A percentile compares a stretch with the other conserved stretches of the same genome.
Evolutionary conservation across 2,888 invertebrate genomes (phyloP).

Genomic region (Oxycera nigricornis): DNA sequence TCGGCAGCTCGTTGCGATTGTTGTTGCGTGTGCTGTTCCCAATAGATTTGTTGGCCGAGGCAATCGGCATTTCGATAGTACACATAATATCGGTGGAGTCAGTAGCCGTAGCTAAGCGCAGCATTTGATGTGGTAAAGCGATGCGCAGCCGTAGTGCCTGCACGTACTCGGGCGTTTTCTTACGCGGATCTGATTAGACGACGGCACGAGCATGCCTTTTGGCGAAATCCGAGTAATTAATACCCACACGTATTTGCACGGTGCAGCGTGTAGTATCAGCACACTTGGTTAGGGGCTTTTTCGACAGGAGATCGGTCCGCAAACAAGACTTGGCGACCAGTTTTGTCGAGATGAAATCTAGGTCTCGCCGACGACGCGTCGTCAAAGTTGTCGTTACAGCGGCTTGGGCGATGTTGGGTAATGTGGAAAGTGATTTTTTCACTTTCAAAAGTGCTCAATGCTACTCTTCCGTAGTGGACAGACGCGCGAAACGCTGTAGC

Average conservation of each 20-base stretch:
- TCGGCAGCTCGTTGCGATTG: slow-evolving; percentile 23
- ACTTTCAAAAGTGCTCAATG: too few species aligned
- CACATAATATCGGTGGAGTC: too few species aligned
- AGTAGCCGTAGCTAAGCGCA: slow-evolving; percentile 6
- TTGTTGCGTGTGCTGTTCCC: neutral
- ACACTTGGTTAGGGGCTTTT: neutral
- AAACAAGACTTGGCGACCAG: neutral
- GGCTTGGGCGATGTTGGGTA: neutral
- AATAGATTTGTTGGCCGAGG: too few species aligned
- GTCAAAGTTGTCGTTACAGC: neutral
- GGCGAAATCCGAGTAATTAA: slow-evolving; percentile 1
- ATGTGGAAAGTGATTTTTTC: neutral
- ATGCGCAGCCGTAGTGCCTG: neutral
- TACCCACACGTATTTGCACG: neutral
- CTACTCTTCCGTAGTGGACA: too few species aligned
- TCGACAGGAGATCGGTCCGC: neutral
- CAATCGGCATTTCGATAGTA: too few species aligned
- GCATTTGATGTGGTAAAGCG: neutral
- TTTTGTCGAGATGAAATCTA: slow-evolving; percentile 2
- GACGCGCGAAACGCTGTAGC: too few species aligned
- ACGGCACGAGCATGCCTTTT: neutral
- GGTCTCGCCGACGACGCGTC: too few species aligned
- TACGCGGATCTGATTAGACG: neutral
- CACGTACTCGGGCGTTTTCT: neutral
- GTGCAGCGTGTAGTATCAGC: neutral